A percentile compares a stretch with the other conserved stretches of the same genome.
phyloP scores from a whole-genome alignment of 2,888 invertebrate species.

The Dryobota labecula region DNA sequence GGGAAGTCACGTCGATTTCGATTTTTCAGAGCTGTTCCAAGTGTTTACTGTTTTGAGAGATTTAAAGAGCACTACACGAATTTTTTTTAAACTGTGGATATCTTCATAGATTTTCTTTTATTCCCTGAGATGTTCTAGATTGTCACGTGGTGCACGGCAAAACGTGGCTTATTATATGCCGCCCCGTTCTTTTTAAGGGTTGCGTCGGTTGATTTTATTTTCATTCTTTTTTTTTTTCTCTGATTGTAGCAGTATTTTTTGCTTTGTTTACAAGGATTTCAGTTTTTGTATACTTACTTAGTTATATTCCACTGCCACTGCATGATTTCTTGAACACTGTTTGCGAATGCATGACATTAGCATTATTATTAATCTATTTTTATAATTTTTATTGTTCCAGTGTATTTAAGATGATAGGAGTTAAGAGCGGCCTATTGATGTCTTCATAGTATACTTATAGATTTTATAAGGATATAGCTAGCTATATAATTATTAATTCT shows the following conservation, averaged over 20 bases:
- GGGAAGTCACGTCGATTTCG: no score
- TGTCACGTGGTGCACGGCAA: neutral
- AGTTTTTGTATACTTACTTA: neutral
- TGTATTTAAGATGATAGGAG: constrained; percentile 90
- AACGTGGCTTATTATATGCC: neutral
- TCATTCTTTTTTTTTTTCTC: no score
- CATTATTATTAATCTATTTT: constrained; percentile 79
- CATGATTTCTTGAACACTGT: constrained; percentile 3
- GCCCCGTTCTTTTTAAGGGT: neutral
- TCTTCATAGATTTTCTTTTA: neutral
- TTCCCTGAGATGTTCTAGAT: neutral
- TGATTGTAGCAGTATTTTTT: neutral
- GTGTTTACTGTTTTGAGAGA: neutral
- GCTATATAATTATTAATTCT: no score
- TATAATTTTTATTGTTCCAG: constrained; percentile 86
- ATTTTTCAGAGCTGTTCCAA: neutral
- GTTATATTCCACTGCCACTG: neutral
- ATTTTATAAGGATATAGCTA: constrained; percentile 89
- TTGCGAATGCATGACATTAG: constrained; percentile 59
- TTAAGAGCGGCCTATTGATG: constrained; percentile 89
- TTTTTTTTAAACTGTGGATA: neutral
- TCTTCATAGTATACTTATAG: constrained; percentile 90
- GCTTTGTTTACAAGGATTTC: no score
- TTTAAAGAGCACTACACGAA: neutral
- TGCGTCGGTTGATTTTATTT: neutral